Evolutionary conservation across 2,888 invertebrate species (phyloP).

Genomic region (Thysanoteuthis rhombus): DNA sequence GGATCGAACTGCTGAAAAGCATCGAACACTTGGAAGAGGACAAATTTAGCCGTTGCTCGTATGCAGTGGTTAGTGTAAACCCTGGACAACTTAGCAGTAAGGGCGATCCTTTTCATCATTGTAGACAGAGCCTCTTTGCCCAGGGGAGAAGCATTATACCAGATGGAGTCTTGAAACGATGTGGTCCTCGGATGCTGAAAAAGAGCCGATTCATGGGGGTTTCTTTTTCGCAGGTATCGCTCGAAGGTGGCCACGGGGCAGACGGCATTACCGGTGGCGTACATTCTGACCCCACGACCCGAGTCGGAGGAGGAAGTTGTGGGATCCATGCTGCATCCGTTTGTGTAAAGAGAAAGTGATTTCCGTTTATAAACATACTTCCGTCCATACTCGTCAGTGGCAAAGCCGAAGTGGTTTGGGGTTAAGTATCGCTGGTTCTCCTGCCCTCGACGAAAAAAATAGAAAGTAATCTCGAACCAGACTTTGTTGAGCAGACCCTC

Average conservation of each 20-base stretch:
- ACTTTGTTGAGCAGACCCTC: slow-evolving; percentile 27
- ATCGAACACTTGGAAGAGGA: slow-evolving; percentile 29
- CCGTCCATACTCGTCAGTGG: slow-evolving; percentile 25
- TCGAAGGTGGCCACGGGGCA: slow-evolving; percentile 30
- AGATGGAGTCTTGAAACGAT: slow-evolving; percentile 30
- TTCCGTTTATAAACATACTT: slow-evolving; percentile 31
- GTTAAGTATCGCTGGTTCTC: slow-evolving; percentile 27
- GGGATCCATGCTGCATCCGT: slow-evolving; percentile 24
- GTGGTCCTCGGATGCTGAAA: slow-evolving; percentile 31
- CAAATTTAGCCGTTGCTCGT: slow-evolving; percentile 27
- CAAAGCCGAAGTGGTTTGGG: slow-evolving; percentile 28
- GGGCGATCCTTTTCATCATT: slow-evolving; percentile 30
- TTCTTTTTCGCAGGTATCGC: slow-evolving; percentile 22
- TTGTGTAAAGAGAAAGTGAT: slow-evolving; percentile 14
- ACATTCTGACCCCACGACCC: slow-evolving; percentile 23
- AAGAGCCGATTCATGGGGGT: slow-evolving; percentile 27
- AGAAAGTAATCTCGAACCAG: slow-evolving; percentile 30
- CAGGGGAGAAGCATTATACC: slow-evolving; percentile 30
- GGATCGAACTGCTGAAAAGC: slow-evolving; percentile 18
- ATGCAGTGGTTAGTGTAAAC: slow-evolving; percentile 30
- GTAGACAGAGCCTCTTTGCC: slow-evolving; percentile 31
- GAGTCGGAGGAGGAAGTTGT: slow-evolving; percentile 17
- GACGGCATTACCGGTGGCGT: slow-evolving; percentile 27
- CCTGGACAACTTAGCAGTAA: slow-evolving; percentile 25
- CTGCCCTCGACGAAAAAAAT: slow-evolving; percentile 30